Evolutionary conservation across 2,888 invertebrate genomes (phyloP), one percentile per base, ranked within the genome.

Genomic region (Allygus modestus): DNA sequence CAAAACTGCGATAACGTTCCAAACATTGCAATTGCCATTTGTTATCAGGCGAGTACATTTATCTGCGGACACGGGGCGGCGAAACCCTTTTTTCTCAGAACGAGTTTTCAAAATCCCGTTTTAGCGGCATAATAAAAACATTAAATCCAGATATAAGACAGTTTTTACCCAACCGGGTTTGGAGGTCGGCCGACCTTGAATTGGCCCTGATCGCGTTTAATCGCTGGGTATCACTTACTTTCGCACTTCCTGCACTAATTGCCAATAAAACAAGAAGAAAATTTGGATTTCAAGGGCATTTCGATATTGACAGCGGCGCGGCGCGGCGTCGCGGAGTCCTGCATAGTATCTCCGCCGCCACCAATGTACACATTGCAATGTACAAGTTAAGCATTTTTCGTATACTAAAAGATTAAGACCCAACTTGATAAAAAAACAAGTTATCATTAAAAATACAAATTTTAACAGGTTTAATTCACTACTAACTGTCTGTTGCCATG

Each of bases 171-270:
- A n/a, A 41, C 11, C 73, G 73, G 73, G 41, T 41, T 43, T 43
- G 73, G 73, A 77, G 75, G 75, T 77, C 46, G 46, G 28, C 12
- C 79, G 58, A n/a, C 79, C 79, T 79, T 79, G 33, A 37, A 28
- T 15, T 28, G 58, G 20, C 79, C 79, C 23, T 79, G 79, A 58
- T 79, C 79, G 37, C 54, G n/a, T 58, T 37, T 79, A 79, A 79
- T 79, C 79, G 28, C 37, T 79, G 17, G n/a, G 26, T 79, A 79
- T 79, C 58, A 58, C 58, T 79, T 79, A 79, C 79, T 33, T 23
- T 79, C 79, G 33, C 79, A 79, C 79, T 79, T 79, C 79, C 79
- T 79, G 79, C 28, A 43, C 46, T 43, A 28, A 51, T 77, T 43
- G 51, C 28, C 43, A 43, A 46, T 28, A 77, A 46, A 77, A 71